phyloP scores from a whole-genome alignment of 2,797 vertebrate species.

The Danionella dracula region DNA sequence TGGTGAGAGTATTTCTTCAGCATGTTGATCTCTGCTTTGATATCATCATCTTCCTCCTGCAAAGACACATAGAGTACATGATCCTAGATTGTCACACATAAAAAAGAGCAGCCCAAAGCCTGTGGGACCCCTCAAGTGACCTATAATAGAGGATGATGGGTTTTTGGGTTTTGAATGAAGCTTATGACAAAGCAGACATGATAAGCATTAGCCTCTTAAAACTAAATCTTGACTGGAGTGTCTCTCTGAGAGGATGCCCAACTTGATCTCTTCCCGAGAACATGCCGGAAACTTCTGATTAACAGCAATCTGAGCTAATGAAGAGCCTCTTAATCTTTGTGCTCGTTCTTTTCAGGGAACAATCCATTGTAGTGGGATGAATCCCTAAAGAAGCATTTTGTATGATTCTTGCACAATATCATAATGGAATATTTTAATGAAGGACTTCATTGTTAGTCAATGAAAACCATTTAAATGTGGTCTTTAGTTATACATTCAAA shows the following conservation, averaged over 20 bases:
- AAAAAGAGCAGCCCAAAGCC: not conserved
- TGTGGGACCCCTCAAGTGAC: not conserved
- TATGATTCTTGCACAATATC: no score
- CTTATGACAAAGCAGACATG: no score
- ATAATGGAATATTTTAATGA: no score
- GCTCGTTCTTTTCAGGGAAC: not conserved
- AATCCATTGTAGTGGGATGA: not conserved
- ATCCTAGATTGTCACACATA: no score
- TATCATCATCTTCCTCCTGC: constrained; percentile 52
- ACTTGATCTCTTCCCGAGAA: not conserved
- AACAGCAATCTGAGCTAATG: constrained; percentile 16
- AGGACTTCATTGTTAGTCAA: no score
- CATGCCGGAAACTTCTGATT: not conserved
- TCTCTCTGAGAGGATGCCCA: not conserved
- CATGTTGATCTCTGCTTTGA: constrained; percentile 98
- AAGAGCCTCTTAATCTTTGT: not conserved
- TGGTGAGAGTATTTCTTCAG: constrained; percentile 97
- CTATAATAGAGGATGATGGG: constrained; percentile 8
- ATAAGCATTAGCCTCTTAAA: not conserved
- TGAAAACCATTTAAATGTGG: no score
- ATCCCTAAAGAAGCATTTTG: not conserved
- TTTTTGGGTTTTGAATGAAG: no score
- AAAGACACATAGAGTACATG: not conserved
- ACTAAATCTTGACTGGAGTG: constrained; percentile 14
- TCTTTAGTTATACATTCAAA: no score